Conservation (phyloP, 2,888 invertebrate genomes). For the Acleris literana region DNA sequence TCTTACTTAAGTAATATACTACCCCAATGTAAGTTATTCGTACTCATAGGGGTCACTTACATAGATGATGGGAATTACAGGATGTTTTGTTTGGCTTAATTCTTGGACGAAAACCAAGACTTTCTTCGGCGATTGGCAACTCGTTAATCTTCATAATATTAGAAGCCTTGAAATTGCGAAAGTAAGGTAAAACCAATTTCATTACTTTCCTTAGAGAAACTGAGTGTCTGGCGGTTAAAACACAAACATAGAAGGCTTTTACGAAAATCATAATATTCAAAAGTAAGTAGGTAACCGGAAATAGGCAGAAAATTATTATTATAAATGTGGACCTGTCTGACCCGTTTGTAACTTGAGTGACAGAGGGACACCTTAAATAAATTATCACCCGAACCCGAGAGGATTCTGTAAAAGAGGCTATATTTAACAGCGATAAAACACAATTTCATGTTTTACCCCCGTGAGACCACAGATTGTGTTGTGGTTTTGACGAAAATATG, state of each 20-base stretch:
- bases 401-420: no score
- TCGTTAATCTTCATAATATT: no score
- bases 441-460: no score
- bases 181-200: background rate
- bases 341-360: background rate
- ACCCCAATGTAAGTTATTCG: no score
- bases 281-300: background rate
- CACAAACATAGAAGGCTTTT: conserved; percentile 2
- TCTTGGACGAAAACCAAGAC: no score
- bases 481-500: no score
- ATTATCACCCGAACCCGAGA: background rate
- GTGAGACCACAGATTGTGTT: no score
- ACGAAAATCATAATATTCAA: conserved; percentile 1
- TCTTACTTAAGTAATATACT: no score
- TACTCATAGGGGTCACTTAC: no score
- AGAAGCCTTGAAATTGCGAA: background rate
- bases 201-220: background rate
- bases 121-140: no score
- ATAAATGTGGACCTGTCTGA: background rate
- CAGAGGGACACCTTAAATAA: background rate
- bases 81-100: no score
- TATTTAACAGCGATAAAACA: background rate
- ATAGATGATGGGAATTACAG: no score
- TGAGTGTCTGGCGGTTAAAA: conserved; percentile 1
- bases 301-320: background rate